Evolutionary conservation across 2,797 vertebrate genomes (phyloP).

Genomic region (Lophotriccus pileatus): DNA sequence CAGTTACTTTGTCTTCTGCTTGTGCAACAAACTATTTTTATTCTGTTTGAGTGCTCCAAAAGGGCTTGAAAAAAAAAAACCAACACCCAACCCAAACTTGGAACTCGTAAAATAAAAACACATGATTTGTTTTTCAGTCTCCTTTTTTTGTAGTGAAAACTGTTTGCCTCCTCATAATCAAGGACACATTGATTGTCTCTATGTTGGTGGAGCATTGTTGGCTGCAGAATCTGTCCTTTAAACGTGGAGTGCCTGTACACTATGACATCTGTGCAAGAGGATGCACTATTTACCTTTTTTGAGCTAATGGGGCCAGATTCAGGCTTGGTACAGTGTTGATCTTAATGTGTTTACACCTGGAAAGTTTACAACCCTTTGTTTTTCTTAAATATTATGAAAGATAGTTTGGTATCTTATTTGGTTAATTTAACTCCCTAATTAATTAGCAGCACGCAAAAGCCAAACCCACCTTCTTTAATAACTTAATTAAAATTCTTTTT

Average conservation of each 20-base stretch:
- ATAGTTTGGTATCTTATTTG: constrained; percentile 1
- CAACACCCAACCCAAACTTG: constrained; percentile 21
- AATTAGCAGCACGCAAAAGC: not conserved
- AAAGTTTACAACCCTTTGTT: not conserved
- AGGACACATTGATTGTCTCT: constrained; percentile 43
- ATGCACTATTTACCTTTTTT: not conserved
- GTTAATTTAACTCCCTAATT: not conserved
- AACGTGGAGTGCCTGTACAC: not conserved
- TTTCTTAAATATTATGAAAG: not conserved
- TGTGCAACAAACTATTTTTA: constrained; percentile 66
- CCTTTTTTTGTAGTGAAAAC: constrained; percentile 30
- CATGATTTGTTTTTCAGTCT: constrained; percentile 59
- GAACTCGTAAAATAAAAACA: constrained; percentile 61
- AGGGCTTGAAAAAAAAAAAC: constrained; percentile 27
- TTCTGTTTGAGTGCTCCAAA: constrained; percentile 33
- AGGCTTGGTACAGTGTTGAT: not conserved
- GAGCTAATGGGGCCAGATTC: not conserved
- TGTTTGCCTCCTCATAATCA: constrained; percentile 53
- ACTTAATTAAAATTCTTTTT: not conserved
- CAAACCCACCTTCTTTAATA: not conserved
- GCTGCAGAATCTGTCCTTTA: constrained; percentile 10
- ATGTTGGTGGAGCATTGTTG: not conserved
- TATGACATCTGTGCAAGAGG: not conserved
- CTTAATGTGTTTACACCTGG: not conserved
- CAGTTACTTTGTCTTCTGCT: constrained; percentile 57